A percentile compares a stretch with the other conserved stretches of the same genome.
Evolutionary conservation across 1,140 invertebrate genomes (phyloP).

Genomic region (Aphelenchoides besseyi): DNA sequence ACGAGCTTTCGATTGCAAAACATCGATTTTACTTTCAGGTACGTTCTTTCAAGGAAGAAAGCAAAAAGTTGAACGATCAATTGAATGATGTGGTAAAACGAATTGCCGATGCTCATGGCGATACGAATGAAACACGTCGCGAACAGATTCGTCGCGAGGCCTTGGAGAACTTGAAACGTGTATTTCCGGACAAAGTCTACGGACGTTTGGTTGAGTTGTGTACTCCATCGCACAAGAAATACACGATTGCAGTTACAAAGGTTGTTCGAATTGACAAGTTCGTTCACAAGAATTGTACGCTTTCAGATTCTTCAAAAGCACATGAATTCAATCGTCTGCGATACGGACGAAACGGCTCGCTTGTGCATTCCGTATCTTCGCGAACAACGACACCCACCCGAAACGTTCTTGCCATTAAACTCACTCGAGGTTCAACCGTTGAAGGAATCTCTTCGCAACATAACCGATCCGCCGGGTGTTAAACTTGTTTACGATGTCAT

Average conservation of each 20-base stretch:
- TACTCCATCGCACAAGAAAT: constrained; percentile 91
- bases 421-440: constrained; percentile 91
- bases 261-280: constrained; percentile 66
- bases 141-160: constrained; percentile 94
- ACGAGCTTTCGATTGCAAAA: background rate
- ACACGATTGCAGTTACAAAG: constrained; percentile 95
- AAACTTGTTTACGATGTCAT: constrained; percentile 94
- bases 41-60: background rate
- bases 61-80: background rate
- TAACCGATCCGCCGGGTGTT: constrained; percentile 88
- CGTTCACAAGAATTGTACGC: background rate
- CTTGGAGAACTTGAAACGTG: constrained; percentile 91
- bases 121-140: constrained; percentile 92
- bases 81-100: constrained; percentile 76
- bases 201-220: constrained; percentile 99
- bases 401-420: constrained; percentile 94
- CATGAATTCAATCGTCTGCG: constrained; percentile 98
- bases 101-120: constrained; percentile 89
- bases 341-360: constrained; percentile 93
- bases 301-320: constrained; percentile 74
- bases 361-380: constrained; percentile 97
- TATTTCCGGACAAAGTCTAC: constrained; percentile 89
- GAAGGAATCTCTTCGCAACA: constrained; percentile 78
- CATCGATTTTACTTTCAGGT: background rate
- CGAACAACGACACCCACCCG: constrained; percentile 93